A percentile compares a stretch with the other conserved stretches of the same genome.
Evolutionary conservation across 2,888 invertebrate genomes (phyloP).

Genomic region (Arenicola marina): DNA sequence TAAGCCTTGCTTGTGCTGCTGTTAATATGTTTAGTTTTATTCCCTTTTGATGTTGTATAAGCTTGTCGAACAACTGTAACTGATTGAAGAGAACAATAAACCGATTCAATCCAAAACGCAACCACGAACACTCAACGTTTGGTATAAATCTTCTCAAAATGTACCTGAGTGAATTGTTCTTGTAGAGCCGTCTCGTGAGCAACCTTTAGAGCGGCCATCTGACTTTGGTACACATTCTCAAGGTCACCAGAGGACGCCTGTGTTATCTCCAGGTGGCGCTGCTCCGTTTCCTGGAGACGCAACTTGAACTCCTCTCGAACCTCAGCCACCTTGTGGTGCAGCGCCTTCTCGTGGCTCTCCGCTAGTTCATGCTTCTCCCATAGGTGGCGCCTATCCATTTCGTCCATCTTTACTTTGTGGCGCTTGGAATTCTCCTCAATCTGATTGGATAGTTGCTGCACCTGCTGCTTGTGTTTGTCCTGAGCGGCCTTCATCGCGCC

Average conservation of each 20-base stretch:
- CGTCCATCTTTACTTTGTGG: constrained; percentile 15
- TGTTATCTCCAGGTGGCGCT: constrained; percentile 38
- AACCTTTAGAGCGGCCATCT: constrained; percentile 30
- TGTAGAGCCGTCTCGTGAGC: constrained; percentile 22
- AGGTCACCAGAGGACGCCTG: constrained; percentile 40
- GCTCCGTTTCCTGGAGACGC: constrained; percentile 32
- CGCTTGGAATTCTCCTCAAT: constrained; percentile 25
- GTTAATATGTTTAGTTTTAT: no score
- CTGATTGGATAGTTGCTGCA: constrained; percentile 13
- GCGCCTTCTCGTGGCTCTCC: constrained; percentile 2
- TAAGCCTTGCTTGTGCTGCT: no score
- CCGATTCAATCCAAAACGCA: no score
- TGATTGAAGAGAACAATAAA: no score
- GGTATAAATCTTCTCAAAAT: no score
- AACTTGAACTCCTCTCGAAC: constrained; percentile 6
- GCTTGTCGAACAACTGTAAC: no score
- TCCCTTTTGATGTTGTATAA: no score
- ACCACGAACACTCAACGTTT: no score
- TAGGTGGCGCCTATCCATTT: constrained; percentile 65
- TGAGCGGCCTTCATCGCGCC: no score
- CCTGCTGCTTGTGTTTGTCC: constrained; percentile 13
- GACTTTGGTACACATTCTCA: constrained; percentile 39
- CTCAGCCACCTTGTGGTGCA: constrained; percentile 6
- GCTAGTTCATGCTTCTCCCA: constrained; percentile 68
- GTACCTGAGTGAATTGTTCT: constrained; percentile 40